A percentile compares a stretch with the other conserved stretches of the same genome.
Evolutionary conservation across 2,888 invertebrate species (phyloP).

Genomic region (Luffia ferchaultella): DNA sequence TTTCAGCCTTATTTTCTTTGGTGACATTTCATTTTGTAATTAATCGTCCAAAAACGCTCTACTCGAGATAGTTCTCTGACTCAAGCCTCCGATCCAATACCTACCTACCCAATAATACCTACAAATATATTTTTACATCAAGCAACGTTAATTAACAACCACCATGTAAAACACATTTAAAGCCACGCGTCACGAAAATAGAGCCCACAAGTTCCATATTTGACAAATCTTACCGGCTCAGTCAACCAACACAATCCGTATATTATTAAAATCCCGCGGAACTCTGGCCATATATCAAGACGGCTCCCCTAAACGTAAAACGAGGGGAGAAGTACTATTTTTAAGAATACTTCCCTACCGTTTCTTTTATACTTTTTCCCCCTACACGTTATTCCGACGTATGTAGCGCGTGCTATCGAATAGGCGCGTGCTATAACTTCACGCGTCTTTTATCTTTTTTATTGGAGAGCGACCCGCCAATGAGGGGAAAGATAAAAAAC

Average conservation of each 20-base stretch:
- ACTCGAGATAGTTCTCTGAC: too few species aligned
- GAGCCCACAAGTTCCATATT: slow-evolving; percentile 50
- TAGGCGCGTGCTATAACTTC: slow-evolving; percentile 43
- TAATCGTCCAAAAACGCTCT: too few species aligned
- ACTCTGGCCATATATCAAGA: slow-evolving; percentile 57
- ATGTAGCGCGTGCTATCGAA: slow-evolving; percentile 42
- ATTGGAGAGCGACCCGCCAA: slow-evolving; percentile 39
- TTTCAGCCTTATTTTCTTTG: too few species aligned
- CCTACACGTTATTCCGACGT: slow-evolving; percentile 6
- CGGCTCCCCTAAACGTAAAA: slow-evolving; percentile 38
- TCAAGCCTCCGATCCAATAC: too few species aligned
- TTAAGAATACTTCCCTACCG: slow-evolving; percentile 57
- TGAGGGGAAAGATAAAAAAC: slow-evolving; percentile 41
- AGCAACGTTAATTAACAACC: too few species aligned
- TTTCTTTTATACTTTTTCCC: slow-evolving; percentile 61
- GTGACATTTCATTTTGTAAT: too few species aligned
- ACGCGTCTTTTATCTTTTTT: slow-evolving; percentile 60
- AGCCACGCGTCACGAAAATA: slow-evolving; percentile 55
- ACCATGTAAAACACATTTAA: too few species aligned
- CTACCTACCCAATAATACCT: too few species aligned
- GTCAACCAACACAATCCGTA: slow-evolving; percentile 58
- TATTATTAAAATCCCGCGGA: slow-evolving; percentile 64
- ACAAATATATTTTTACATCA: too few species aligned
- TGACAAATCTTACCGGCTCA: slow-evolving; percentile 64
- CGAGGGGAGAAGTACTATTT: slow-evolving; percentile 54